These are phyloP conservation scores for Horisme vitalbata DNA, from an alignment of 2,888 invertebrate species.

Conservation along the genomic window DNA sequence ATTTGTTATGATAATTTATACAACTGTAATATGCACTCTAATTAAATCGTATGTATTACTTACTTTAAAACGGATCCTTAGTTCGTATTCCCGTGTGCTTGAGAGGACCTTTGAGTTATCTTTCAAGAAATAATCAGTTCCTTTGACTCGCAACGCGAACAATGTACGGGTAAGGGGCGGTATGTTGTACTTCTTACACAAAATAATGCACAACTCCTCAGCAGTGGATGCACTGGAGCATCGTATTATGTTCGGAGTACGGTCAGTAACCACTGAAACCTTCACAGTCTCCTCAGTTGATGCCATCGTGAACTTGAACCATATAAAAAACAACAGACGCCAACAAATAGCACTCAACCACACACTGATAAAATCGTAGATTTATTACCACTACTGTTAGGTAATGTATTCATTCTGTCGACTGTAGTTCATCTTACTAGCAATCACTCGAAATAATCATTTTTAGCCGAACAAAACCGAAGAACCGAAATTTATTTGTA, in stretches of 20 bases:
- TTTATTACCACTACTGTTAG: constrained; percentile 29
- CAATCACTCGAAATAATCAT: constrained; percentile 40
- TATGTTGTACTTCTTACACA: constrained; percentile 88
- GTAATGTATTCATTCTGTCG: constrained; percentile 36
- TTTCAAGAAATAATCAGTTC: constrained; percentile 86
- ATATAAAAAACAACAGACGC: constrained; percentile 67
- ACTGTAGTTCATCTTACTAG: no score
- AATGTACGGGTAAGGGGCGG: constrained; percentile 89
- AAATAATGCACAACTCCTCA: constrained; percentile 87
- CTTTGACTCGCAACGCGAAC: constrained; percentile 88
- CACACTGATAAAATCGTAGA: constrained; percentile 46
- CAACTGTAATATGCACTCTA: no score
- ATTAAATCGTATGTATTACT: no score
- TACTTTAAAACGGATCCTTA: constrained; percentile 91
- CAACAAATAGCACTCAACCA: constrained; percentile 48
- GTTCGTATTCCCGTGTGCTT: constrained; percentile 85
- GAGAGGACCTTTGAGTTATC: constrained; percentile 78
- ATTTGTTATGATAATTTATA: constrained; percentile 13
- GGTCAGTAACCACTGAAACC: constrained; percentile 70
- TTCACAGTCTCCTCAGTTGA: constrained; percentile 68
- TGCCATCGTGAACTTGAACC: constrained; percentile 71
- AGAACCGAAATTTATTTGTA: no score
- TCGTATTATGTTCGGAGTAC: constrained; percentile 64
- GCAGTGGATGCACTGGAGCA: constrained; percentile 74
- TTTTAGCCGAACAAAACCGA: constrained; percentile 37